These are phyloP conservation scores for Hylomyscus alleni DNA, from an alignment of 2,797 vertebrate species.

Conservation along the genomic window DNA sequence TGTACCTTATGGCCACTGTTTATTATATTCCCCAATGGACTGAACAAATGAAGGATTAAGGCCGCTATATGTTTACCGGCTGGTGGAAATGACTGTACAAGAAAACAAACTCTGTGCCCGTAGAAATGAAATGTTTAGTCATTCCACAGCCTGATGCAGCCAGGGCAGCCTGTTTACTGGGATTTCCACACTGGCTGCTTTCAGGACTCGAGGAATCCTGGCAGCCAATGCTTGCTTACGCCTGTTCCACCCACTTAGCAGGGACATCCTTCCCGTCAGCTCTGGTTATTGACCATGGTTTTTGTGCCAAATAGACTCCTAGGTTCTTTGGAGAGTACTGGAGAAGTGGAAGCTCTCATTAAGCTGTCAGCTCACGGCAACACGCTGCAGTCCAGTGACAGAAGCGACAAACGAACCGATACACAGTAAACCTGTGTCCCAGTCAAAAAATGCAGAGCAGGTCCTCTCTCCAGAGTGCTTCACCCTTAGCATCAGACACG, in stretches of 20 bases:
- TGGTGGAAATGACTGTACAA: slow-evolving; percentile 43
- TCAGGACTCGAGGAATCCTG: slow-evolving; percentile 43
- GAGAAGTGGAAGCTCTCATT: not conserved
- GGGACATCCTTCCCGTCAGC: not conserved
- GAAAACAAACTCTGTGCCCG: not conserved
- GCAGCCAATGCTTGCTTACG: not conserved
- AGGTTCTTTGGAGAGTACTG: not conserved
- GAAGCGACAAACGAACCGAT: slow-evolving; percentile 31
- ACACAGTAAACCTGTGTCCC: not conserved
- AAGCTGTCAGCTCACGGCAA: not conserved
- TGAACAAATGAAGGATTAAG: slow-evolving; percentile 15
- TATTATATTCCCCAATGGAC: not conserved
- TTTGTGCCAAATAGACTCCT: not conserved
- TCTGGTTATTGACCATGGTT: not conserved
- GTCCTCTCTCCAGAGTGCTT: not conserved
- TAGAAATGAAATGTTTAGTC: slow-evolving; percentile 28
- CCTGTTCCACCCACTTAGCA: not conserved
- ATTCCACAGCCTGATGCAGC: not conserved
- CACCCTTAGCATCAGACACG: not conserved
- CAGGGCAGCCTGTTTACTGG: not conserved
- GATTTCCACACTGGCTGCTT: slow-evolving; percentile 45
- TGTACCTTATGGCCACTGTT: not conserved
- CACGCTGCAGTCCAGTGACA: not conserved
- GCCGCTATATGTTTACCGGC: not conserved
- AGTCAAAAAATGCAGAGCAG: not conserved